Conservation (phyloP, 2,888 invertebrate species). For the Bellardia pandia region DNA sequence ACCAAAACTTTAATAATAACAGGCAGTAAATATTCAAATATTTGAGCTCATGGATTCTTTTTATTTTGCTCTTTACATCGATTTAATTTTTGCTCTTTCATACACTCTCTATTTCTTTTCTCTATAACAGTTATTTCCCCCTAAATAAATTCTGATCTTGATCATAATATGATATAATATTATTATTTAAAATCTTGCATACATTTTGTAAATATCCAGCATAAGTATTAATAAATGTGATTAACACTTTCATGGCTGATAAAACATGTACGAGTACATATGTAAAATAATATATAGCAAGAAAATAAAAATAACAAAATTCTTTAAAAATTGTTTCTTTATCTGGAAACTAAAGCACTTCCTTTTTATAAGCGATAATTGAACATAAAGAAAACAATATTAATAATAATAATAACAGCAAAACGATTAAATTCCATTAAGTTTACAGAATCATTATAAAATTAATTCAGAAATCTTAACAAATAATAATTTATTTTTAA, state of each 20-base stretch:
- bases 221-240: slow-evolving; percentile 65
- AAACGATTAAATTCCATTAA: slow-evolving; percentile 63
- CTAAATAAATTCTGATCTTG: slow-evolving; percentile 4
- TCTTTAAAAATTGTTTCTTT: slow-evolving; percentile 70
- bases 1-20: no score
- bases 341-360: slow-evolving; percentile 69
- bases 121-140: neutral
- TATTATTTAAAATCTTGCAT: slow-evolving; percentile 13
- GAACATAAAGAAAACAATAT: slow-evolving; percentile 66
- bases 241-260: slow-evolving; percentile 58
- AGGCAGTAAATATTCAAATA: no score
- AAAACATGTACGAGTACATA: neutral
- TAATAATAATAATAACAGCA: slow-evolving; percentile 7
- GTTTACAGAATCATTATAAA: slow-evolving; percentile 42
- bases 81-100: no score
- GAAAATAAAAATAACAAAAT: slow-evolving; percentile 43
- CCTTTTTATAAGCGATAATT: slow-evolving; percentile 60
- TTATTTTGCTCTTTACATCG: no score
- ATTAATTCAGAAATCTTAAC: slow-evolving; percentile 59
- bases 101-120: neutral
- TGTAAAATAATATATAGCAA: slow-evolving; percentile 69
- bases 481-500: slow-evolving; percentile 61
- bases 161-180: no score
- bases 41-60: no score
- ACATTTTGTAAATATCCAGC: slow-evolving; percentile 29